Conservation (phyloP, 2,113 vertebrate genomes). For the Rhinopithecus roxellana region DNA sequence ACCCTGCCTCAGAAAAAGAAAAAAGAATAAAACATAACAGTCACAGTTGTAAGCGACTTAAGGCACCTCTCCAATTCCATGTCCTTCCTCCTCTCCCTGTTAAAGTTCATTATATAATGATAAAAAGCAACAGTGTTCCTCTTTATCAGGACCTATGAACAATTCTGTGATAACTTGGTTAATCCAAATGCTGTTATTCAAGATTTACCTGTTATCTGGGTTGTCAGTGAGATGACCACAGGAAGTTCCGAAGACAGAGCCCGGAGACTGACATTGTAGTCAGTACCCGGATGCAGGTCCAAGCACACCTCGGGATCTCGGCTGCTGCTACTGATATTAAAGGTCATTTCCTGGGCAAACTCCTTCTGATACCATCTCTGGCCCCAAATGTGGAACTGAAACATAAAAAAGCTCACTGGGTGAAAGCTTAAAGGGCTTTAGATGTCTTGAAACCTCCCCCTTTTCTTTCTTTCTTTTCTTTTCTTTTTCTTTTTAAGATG, state of each 20-base stretch:
- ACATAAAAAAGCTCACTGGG: conserved; percentile 46
- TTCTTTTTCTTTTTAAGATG: too few species aligned
- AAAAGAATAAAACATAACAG: background rate
- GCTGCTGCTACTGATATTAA: conserved; percentile 84
- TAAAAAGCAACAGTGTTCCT: background rate
- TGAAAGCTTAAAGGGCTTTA: background rate
- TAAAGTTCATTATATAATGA: background rate
- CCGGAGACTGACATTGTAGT: conserved; percentile 90
- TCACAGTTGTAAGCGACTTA: background rate
- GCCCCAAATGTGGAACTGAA: conserved; percentile 81
- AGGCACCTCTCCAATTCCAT: background rate
- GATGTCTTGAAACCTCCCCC: background rate
- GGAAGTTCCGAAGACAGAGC: conserved; percentile 82
- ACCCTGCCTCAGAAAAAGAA: too few species aligned
- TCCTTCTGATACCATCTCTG: conserved; percentile 82
- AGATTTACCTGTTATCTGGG: conserved; percentile 88
- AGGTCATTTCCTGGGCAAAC: conserved; percentile 83
- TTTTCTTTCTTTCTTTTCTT: too few species aligned
- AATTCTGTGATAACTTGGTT: background rate
- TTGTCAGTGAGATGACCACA: conserved; percentile 82
- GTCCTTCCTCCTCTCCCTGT: background rate
- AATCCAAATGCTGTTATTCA: background rate
- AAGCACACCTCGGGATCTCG: conserved; percentile 88
- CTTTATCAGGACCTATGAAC: background rate
- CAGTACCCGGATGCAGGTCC: conserved; percentile 88